phyloP scores from a whole-genome alignment of 2,888 invertebrate genomes.

The Galerucella pusilla region DNA sequence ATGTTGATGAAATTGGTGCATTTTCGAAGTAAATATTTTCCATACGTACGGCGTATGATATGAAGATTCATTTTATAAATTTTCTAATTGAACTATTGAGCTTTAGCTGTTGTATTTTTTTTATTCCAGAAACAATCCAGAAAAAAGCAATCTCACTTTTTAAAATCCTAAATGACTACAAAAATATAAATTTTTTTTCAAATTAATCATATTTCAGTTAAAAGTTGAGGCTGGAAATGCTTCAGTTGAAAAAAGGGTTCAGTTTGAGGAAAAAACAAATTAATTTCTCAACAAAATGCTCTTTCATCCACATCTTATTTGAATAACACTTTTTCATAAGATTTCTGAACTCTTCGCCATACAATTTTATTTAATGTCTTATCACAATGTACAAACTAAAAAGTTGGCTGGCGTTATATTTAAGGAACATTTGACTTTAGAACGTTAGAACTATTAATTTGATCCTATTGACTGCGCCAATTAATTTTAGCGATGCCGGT shows the following conservation, averaged over 20 bases:
- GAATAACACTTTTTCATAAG: too few species aligned
- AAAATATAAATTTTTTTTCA: background rate
- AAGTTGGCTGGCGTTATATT: too few species aligned
- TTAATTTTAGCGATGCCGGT: background rate
- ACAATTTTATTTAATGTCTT: too few species aligned
- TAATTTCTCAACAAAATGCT: too few species aligned
- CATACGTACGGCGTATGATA: slow-evolving; percentile 12
- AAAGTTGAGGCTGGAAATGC: too few species aligned
- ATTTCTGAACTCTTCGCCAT: too few species aligned
- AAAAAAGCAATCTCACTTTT: background rate
- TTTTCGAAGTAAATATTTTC: background rate
- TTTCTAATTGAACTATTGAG: slow-evolving; percentile 50
- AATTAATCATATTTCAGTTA: too few species aligned
- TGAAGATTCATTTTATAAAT: slow-evolving; percentile 29
- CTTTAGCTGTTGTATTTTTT: slow-evolving; percentile 44
- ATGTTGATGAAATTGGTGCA: background rate
- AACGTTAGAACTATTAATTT: background rate
- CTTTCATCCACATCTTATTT: too few species aligned
- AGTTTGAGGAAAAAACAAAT: too few species aligned
- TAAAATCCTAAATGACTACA: background rate
- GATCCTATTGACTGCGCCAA: background rate
- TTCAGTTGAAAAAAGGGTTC: too few species aligned
- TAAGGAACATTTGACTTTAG: too few species aligned
- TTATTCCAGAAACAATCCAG: background rate
- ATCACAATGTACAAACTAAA: too few species aligned